These are phyloP conservation scores for Eupithecia insigniata DNA, from an alignment of 2,888 invertebrate genomes.

Conservation along the genomic window DNA sequence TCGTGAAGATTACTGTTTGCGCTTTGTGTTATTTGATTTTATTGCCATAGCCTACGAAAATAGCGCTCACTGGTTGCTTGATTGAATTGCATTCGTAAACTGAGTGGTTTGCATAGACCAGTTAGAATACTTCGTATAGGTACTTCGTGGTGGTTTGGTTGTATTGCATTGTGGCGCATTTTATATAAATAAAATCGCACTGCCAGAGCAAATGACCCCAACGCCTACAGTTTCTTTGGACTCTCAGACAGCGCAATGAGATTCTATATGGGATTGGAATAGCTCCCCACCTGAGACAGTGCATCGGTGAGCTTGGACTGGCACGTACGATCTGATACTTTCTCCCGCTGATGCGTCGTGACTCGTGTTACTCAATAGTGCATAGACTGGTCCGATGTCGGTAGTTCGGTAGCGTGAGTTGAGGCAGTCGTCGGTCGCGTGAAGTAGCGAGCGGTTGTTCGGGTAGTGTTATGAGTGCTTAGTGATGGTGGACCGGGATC, in stretches of 20 bases:
- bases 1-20: background rate
- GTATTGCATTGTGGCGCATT: conserved; percentile 1
- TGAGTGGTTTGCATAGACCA: no score
- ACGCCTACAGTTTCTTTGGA: conserved; percentile 7
- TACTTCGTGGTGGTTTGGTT: no score
- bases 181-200: conserved; percentile 13
- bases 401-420: conserved; percentile 63
- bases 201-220: conserved; percentile 1
- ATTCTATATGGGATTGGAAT: conserved; percentile 45
- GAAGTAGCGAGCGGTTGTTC: conserved; percentile 43
- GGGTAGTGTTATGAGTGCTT: conserved; percentile 63
- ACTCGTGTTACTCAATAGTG: conserved; percentile 66
- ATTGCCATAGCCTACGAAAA: background rate
- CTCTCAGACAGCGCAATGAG: conserved; percentile 16
- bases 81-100: conserved; percentile 10
- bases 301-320: conserved; percentile 62
- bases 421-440: conserved; percentile 53
- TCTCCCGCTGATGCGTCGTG: conserved; percentile 73
- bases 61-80: conserved; percentile 1
- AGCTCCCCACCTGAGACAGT: conserved; percentile 58
- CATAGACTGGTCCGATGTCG: conserved; percentile 47
- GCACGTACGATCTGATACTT: conserved; percentile 68
- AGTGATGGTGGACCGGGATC: conserved; percentile 78
- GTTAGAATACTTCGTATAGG: no score
- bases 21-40: conserved; percentile 5